These are phyloP conservation scores for Hymenochirus boettgeri DNA, from an alignment of 2,113 vertebrate species.

Conservation along the genomic window DNA sequence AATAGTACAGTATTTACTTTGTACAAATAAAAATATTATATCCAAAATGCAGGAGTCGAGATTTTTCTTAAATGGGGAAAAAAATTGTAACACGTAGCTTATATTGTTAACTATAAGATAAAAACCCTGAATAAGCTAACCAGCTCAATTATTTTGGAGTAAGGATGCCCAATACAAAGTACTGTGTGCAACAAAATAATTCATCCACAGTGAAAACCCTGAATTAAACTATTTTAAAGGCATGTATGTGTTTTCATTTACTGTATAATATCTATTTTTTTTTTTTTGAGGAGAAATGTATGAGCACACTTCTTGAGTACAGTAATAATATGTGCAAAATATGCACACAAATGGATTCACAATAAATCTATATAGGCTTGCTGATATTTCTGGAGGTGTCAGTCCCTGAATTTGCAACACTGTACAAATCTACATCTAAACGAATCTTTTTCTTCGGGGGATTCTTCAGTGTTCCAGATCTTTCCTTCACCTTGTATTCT, in stretches of 20 bases:
- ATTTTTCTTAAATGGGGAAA: slow-evolving; percentile 8
- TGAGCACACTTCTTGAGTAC: slow-evolving; percentile 52
- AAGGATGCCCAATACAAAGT: slow-evolving; percentile 75
- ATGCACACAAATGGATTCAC: slow-evolving; percentile 60
- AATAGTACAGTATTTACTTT: not conserved
- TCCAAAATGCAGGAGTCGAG: slow-evolving; percentile 19
- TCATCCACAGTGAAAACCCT: slow-evolving; percentile 97
- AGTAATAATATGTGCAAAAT: slow-evolving; percentile 40
- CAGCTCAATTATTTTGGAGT: slow-evolving; percentile 70
- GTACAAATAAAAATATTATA: not conserved
- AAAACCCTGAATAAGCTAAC: slow-evolving; percentile 77
- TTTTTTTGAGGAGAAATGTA: slow-evolving; percentile 77
- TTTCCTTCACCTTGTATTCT: slow-evolving; percentile 99
- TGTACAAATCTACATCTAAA: slow-evolving; percentile 78
- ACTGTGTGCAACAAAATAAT: slow-evolving; percentile 74
- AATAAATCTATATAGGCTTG: slow-evolving; percentile 83
- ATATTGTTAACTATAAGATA: slow-evolving; percentile 79
- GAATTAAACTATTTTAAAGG: slow-evolving; percentile 94
- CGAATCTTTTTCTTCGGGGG: slow-evolving; percentile 96
- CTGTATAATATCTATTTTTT: slow-evolving; percentile 61
- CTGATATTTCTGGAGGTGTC: slow-evolving; percentile 78
- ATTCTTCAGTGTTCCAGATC: slow-evolving; percentile 94
- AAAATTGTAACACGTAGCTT: slow-evolving; percentile 48
- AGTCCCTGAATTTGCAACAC: slow-evolving; percentile 92
- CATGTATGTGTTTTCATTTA: slow-evolving; percentile 90